A percentile compares a stretch with the other conserved stretches of the same genome.
phyloP scores from a whole-genome alignment of 2,113 vertebrate genomes.

The Fulica atra region DNA sequence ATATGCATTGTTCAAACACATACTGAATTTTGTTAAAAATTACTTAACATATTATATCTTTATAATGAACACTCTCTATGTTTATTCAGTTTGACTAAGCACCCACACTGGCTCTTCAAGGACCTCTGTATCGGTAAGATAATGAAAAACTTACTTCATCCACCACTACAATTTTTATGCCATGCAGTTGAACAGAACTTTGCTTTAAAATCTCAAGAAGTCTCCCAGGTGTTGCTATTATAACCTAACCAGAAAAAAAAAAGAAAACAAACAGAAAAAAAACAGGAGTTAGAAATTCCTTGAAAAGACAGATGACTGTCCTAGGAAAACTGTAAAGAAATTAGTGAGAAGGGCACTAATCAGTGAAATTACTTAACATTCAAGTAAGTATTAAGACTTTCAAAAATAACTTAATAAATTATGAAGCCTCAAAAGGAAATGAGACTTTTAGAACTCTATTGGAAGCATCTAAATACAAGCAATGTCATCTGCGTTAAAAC shows the following conservation, averaged over 20 bases:
- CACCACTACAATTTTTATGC: conserved; percentile 86
- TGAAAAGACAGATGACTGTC: neutral
- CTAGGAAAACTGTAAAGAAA: neutral
- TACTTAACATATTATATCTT: neutral
- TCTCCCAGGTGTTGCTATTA: conserved; percentile 94
- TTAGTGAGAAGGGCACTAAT: neutral
- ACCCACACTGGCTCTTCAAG: neutral
- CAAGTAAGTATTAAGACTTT: neutral
- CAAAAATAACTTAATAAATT: neutral
- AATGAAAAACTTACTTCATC: conserved; percentile 86
- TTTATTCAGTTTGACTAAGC: neutral
- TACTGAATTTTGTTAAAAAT: neutral
- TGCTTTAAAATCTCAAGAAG: conserved; percentile 92
- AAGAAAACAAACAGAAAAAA: neutral
- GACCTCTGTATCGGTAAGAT: neutral
- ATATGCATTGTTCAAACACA: neutral
- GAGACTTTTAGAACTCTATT: neutral
- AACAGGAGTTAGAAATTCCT: neutral
- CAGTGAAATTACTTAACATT: neutral
- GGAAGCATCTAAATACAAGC: neutral
- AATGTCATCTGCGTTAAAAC: neutral
- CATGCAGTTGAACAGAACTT: conserved; percentile 79
- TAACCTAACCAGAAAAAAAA: conserved; percentile 76
- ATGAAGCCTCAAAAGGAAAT: neutral
- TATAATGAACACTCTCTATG: neutral